Evolutionary conservation across 2,113 vertebrate genomes (phyloP), one percentile per base, ranked within the genome.

Genomic region (Sialia sialis): DNA sequence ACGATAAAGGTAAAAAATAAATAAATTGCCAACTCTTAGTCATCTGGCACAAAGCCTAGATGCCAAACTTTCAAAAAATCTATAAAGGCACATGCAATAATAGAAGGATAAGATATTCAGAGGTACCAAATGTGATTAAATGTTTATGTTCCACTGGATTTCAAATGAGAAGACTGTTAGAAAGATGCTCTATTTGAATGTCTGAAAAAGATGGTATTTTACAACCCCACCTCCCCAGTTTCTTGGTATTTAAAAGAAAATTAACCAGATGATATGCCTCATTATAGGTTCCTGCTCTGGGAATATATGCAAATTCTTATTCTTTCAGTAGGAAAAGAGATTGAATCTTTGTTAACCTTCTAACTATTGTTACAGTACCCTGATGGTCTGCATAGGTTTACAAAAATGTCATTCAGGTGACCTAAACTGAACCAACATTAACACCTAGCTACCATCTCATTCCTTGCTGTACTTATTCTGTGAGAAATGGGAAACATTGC

Each of bases 141-240:
- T 74, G 20, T 66, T 81, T 70, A 67, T 1, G 1, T 80, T 89
- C 29, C 25, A 41, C 52, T 54, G 72, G 26, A 62, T 56, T 84
- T 81, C 32, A 67, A 27, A 21, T 5, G 10, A 76, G 23, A 64
- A 27, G 4, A 46, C 38, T 66, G 7, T 41, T 41, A 70, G 41
- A 69, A 41, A 74, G 17, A 26, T 55, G 20, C 9, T 59, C 7
- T 46, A 23, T 51, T 38, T 68, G 30, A 93, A 73, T 46, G 20
- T 13, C 25, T 76, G 38, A 72, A 80, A 49, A 76, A 22, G 6
- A 59, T 0, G 0, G 5, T 21, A 34, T 39, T 19, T 79, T n/a
- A 27, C 17, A 12, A 49, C 46, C 19, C 32, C 7, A 67, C 10
- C 48, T 80, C 22, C 12, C 13, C 30, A 15, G 14, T 62, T 83